Percentiles rank a stretch among this genome's conserved stretches.
Evolutionary conservation across 2,888 invertebrate species (phyloP).

Genomic region (Stenoptilia bipunctidactyla): DNA sequence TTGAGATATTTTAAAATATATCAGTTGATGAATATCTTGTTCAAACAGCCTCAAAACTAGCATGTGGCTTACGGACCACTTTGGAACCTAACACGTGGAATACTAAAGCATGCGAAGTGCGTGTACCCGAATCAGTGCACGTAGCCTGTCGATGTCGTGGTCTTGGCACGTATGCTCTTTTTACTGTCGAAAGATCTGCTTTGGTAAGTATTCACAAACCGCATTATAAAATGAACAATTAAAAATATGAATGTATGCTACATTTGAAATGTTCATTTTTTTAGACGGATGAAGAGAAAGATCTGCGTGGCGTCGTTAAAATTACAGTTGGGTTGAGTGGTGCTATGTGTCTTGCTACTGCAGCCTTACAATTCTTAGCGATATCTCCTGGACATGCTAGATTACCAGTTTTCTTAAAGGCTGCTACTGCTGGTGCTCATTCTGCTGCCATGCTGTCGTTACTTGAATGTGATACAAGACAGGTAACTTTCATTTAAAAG

Average conservation of each 20-base stretch:
- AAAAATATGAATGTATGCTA: not conserved
- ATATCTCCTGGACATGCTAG: conserved; percentile 31
- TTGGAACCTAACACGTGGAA: conserved; percentile 60
- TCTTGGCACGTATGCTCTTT: conserved; percentile 49
- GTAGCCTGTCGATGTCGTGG: conserved; percentile 49
- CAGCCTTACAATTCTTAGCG: conserved; percentile 43
- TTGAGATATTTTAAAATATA: not conserved
- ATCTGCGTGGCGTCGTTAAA: conserved; percentile 46
- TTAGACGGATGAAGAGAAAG: conserved; percentile 53
- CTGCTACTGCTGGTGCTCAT: conserved; percentile 49
- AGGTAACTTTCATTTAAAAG: not conserved
- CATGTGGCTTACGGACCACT: conserved; percentile 50
- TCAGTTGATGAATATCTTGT: not conserved
- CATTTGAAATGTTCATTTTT: conserved; percentile 3
- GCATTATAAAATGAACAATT: not conserved
- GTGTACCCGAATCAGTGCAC: conserved; percentile 44
- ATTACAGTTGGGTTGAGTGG: conserved; percentile 50
- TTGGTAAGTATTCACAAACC: conserved; percentile 49
- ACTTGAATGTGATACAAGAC: conserved; percentile 38
- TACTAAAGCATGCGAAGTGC: conserved; percentile 50
- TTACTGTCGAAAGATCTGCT: conserved; percentile 44
- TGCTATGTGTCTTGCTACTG: conserved; percentile 50
- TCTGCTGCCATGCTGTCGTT: conserved; percentile 47
- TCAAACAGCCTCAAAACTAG: conserved; percentile 44
- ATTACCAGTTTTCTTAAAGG: conserved; percentile 41